phyloP scores from a whole-genome alignment of 2,888 invertebrate species.

The Lasioglossum figueresi region DNA sequence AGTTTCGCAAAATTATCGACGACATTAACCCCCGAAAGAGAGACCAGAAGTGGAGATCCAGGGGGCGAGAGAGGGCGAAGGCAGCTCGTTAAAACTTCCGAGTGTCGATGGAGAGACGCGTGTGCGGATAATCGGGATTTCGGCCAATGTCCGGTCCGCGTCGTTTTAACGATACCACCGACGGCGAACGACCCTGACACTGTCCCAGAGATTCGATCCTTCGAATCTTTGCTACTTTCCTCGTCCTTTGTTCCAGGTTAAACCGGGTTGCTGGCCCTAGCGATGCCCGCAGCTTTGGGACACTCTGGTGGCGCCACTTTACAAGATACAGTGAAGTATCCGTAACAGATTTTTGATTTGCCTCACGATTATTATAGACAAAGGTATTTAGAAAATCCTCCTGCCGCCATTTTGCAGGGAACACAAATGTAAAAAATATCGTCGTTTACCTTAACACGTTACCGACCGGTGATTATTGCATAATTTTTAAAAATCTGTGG shows the following conservation, averaged over 20 bases:
- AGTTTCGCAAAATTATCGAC: slow-evolving; percentile 60
- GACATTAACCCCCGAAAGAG: slow-evolving; percentile 46
- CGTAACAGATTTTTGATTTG: background rate
- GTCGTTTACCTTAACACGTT: background rate
- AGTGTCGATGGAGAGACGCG: slow-evolving; percentile 37
- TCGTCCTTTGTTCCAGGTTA: background rate
- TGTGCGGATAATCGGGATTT: slow-evolving; percentile 27
- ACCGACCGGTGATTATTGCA: too few species aligned
- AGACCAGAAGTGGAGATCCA: background rate
- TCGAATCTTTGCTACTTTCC: background rate
- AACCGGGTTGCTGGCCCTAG: background rate
- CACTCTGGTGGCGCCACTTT: background rate
- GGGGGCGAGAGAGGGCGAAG: background rate
- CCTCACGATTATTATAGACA: background rate
- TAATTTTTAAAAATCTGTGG: too few species aligned
- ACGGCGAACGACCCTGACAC: slow-evolving; percentile 1
- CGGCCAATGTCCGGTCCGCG: slow-evolving; percentile 13
- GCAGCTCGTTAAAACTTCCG: slow-evolving; percentile 53
- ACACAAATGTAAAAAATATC: background rate
- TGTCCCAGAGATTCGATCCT: background rate
- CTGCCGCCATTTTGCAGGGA: background rate
- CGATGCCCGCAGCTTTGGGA: background rate
- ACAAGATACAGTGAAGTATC: background rate
- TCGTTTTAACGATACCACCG: background rate
- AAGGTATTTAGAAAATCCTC: background rate